A percentile compares a stretch with the other conserved stretches of the same genome.
Conservation (phyloP, 2,888 invertebrate species). For the Drosophila dives region DNA sequence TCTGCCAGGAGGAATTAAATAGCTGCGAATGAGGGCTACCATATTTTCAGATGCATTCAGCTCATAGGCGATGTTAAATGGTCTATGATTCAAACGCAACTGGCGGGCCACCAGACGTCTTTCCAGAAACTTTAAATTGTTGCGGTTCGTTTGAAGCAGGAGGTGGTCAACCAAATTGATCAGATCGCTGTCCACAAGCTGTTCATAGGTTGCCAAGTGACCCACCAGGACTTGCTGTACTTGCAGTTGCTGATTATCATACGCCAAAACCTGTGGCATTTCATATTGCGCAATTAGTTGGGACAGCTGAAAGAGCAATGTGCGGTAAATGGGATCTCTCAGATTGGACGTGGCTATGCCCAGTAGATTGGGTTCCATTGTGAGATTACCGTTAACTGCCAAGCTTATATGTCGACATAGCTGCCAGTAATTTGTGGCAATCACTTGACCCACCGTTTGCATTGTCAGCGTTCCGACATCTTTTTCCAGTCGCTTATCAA, state of each 20-base stretch:
- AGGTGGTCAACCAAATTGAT: slow-evolving; percentile 81
- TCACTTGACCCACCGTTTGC: slow-evolving; percentile 24
- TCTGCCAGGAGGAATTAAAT: slow-evolving; percentile 87
- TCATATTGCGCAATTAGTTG: slow-evolving; percentile 87
- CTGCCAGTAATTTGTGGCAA: slow-evolving; percentile 45
- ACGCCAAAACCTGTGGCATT: not conserved
- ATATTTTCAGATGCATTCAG: slow-evolving; percentile 86
- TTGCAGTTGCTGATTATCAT: slow-evolving; percentile 83
- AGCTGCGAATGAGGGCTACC: slow-evolving; percentile 87
- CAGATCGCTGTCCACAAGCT: slow-evolving; percentile 87
- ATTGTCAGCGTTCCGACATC: slow-evolving; percentile 5
- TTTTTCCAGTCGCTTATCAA: slow-evolving; percentile 40
- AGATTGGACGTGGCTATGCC: slow-evolving; percentile 78
- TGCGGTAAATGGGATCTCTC: slow-evolving; percentile 90
- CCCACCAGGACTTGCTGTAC: slow-evolving; percentile 88
- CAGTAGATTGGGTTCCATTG: slow-evolving; percentile 68
- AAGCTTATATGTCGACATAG: slow-evolving; percentile 41
- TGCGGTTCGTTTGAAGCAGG: slow-evolving; percentile 61
- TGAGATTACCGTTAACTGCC: slow-evolving; percentile 86
- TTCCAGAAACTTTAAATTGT: slow-evolving; percentile 60
- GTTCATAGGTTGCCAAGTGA: slow-evolving; percentile 89
- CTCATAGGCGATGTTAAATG: slow-evolving; percentile 87
- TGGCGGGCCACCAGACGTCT: slow-evolving; percentile 86
- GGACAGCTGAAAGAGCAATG: slow-evolving; percentile 87
- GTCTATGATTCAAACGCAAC: slow-evolving; percentile 88